Percentiles rank a stretch among this genome's conserved stretches.
Evolutionary conservation across 2,888 invertebrate genomes (phyloP).

Genomic region (Drosophila anomelani): DNA sequence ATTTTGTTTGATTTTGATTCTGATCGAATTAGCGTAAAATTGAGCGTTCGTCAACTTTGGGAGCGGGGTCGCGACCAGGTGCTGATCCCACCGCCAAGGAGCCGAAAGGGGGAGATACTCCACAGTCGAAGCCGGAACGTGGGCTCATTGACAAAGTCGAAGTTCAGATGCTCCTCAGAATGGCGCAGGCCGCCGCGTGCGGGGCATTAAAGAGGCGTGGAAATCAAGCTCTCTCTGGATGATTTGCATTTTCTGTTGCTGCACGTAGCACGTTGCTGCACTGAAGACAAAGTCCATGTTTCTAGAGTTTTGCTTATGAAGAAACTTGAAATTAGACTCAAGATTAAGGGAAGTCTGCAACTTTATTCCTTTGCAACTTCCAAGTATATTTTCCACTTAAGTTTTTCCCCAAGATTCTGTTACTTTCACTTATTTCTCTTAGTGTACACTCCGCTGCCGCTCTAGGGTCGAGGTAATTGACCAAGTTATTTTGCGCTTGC

Average conservation of each 20-base stretch:
- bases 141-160: constrained; percentile 69
- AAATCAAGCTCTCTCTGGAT: constrained; percentile 42
- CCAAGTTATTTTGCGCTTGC: constrained; percentile 72
- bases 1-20: constrained; percentile 77
- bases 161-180: constrained; percentile 52
- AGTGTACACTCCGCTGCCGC: constrained; percentile 1
- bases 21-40: constrained; percentile 78
- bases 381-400: background rate
- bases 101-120: background rate
- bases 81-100: constrained; percentile 12
- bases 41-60: constrained; percentile 68
- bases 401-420: background rate
- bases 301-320: background rate
- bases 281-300: background rate
- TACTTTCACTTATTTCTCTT: background rate
- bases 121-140: constrained; percentile 34
- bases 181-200: constrained; percentile 61
- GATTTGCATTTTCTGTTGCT: constrained; percentile 55
- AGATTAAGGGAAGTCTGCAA: too few relatives aligned
- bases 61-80: constrained; percentile 35
- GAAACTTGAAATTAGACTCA: too few relatives aligned
- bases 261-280: constrained; percentile 28
- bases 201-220: constrained; percentile 58
- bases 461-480: constrained; percentile 59
- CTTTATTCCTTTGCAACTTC: background rate